Evolutionary conservation across 2,797 vertebrate species (phyloP), one percentile per base, ranked within the genome.

Genomic region (Lepus townsendii): DNA sequence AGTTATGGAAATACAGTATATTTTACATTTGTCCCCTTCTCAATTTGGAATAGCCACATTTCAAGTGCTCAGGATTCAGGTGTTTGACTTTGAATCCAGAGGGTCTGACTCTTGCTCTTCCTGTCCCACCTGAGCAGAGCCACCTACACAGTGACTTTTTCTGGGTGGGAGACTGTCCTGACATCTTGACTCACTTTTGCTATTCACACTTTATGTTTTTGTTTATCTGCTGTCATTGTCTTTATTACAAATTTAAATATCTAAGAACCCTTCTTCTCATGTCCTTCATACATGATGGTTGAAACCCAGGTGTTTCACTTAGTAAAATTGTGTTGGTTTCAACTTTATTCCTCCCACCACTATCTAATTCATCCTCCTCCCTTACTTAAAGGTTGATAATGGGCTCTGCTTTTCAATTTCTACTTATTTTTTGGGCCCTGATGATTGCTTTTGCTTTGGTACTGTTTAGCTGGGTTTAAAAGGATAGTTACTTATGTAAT

Each of bases 61-160:
- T 52, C 27, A 32, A n/a, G 42, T 1, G 1, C 12, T 83, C 27
- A 4, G 7, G 3, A 17, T 2, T 27, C 32, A 35, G 12, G 14
- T 0, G 0, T 0, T 16, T 10, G 5, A 27, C 7, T 4, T 0
- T 11, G 27, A 22, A 12, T 1, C 3, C n/a, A 5, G 38, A 5
- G 0, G 5, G 0, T 12, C 3, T 52, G 32, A 2, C 30, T 14
- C 7, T 57, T 8, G 7, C 2, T 57, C 6, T 22, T 22, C 4
- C 5, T 26, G 1, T 7, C 35, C 73, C 6, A 4, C 7, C 20
- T 35, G 4, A 26, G 6, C 10, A 32, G 32, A 12, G 17, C 57
- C 7, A 69, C 2, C 1, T 24, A 20, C 1, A 8, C 52, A 57
- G 11, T 52, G 32, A 57, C 1, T 0, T 83, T 73, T 79, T 30